Base-by-base conservation (phyloP, 1,140 invertebrate species). In the Metopolophium dirhodum region DNA sequence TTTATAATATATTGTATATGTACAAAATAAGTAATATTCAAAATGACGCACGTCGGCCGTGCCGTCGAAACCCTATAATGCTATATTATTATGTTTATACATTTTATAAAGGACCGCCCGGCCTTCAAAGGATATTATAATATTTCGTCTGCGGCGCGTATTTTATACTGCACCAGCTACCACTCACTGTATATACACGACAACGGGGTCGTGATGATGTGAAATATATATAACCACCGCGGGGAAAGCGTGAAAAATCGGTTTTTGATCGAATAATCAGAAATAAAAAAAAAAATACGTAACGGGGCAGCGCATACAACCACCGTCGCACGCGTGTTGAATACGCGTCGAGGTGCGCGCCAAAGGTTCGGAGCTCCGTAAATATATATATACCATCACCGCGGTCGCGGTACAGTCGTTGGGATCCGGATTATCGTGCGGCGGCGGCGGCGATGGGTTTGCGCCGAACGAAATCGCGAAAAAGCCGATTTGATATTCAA, bases 261-360 rank as follows among this genome's bases (percentile, higher is more conserved):
- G 90, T 82, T 91, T 91, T 91, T 49, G 41, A 91, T 91, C 90
- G 90, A 91, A 91, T 91, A 68, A 77, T 47, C 20, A n/a, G 18
- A 35, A n/a, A 35, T 35, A 51, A 51, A 88, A 85, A 49, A 87
- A 51, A 85, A 51, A 88, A 88, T 88, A 35, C n/a, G 45, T 49
- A 91, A 91, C 41, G 37, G 35, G 47, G 14, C 37, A 85, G 9
- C 22, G 41, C 9, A 45, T 26, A 85, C 49, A 51, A 51, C 49
- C 11, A 22, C 22, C 51, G 51, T 54, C 37, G 41, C 37, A 90
- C 89, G 89, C 89, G 89, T 41, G 89, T 18, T 26, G 89, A 90
- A 90, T 90, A 90, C 26, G 54, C 8, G 49, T 51, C 14, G 51
- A 90, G 20, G 4, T 90, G 51, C 35, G n/a, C 35, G 51, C 61